Evolutionary conservation across 2,888 invertebrate species (phyloP), one percentile per base, ranked within the genome.

Genomic region (Carabus problematicus): DNA sequence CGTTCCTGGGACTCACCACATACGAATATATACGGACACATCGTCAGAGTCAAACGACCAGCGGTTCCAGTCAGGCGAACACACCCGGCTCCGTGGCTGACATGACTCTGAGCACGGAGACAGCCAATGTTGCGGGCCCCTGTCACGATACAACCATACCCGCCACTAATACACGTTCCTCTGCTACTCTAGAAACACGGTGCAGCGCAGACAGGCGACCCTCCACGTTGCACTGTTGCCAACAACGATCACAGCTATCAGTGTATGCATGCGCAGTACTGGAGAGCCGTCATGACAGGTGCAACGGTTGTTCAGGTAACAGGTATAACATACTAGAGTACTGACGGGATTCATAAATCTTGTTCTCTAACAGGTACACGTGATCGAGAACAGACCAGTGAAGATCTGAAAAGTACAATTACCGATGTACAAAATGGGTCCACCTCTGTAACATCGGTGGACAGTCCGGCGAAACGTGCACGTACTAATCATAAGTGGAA

Each of bases 11-110:
- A 8, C 55, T 55, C 83, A 94, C 95, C 16, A 96, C 95, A 0
- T 96, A 95, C 82, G 95, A 95, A 79, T 95, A 95, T 81, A 92
- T 95, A 64, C 82, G 88, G 1, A 81, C 82, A 71, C 81, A 82
- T 72, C 82, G 86, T 0, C 85, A 85, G 75, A 80, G 77, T 71
- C 79, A 77, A 18, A 49, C 67, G n/a, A 42, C 47, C 41, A 16
- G 66, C 45, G 61, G n/a, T 11, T 29, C 45, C 12, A 9, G 18
- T 16, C 49, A 9, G 49, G 14, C 8, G 18, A 43, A 43, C 12
- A 16, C 16, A 2, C 14, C 14, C 49, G 49, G 14, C 8, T 49
- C 49, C 12, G 12, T 16, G 8, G 18, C 16, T 16, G 18, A 12
- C 49, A 16, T 16, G 14, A 1, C 14, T 49, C 16, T 49, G 18